Evolutionary conservation across 2,113 vertebrate species (phyloP).

Genomic region (Antechinus stuartii): DNA sequence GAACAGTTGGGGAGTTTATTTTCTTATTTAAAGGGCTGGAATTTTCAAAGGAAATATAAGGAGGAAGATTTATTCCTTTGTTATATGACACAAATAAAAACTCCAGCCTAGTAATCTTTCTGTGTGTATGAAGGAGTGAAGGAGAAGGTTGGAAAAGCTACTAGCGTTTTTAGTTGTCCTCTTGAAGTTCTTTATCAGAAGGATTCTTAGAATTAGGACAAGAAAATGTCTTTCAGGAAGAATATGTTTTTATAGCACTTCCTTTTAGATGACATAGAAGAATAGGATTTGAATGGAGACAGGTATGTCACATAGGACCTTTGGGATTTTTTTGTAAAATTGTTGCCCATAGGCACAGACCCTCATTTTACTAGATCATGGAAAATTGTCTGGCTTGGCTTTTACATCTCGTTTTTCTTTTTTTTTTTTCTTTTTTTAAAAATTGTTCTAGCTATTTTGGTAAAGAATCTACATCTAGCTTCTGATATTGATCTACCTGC

Average conservation of each 20-base stretch:
- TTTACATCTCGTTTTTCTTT: not conserved
- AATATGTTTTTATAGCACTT: not conserved
- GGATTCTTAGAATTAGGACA: slow-evolving; percentile 6
- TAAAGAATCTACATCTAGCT: not conserved
- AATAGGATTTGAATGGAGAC: not conserved
- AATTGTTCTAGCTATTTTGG: not conserved
- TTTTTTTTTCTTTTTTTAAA: not conserved
- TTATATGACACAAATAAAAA: slow-evolving; percentile 30
- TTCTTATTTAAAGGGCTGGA: not conserved
- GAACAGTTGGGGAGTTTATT: not conserved
- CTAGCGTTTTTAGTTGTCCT: not conserved
- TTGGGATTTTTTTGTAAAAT: not conserved
- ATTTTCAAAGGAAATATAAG: slow-evolving; percentile 29
- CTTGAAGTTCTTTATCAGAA: not conserved
- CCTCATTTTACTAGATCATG: not conserved
- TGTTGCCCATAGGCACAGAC: not conserved
- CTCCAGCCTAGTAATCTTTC: not conserved
- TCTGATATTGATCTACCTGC: not conserved
- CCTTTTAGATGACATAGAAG: not conserved
- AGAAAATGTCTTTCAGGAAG: not conserved
- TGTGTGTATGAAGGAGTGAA: not conserved
- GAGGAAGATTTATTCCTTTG: not conserved
- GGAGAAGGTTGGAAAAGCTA: not conserved
- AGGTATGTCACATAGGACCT: not conserved
- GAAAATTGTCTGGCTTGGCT: not conserved